Evolutionary conservation across 1,140 invertebrate species (phyloP), one percentile per base, ranked within the genome.

Genomic region (Andricus grossulariae): DNA sequence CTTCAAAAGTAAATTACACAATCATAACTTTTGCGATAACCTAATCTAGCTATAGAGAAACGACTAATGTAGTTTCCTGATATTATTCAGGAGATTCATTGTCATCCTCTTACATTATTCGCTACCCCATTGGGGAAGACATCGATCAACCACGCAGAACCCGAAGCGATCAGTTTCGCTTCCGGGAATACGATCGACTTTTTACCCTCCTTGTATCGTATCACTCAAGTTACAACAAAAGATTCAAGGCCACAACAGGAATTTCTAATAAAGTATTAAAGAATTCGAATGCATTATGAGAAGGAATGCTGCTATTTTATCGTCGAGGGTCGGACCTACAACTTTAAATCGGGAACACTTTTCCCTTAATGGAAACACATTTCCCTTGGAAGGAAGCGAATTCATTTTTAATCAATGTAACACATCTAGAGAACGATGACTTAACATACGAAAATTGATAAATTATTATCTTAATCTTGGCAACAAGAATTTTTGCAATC

Each of bases 101-200:
- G 15, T 45, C 52, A 18, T 50, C 71, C 39, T 13, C 49, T 72
- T 50, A 16, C 16, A 39, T 52, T 57, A 57, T 18, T 25, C n/a
- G n/a, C 72, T 54, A 57, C 15, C 10, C 16, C 16, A 54, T 15
- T 19, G 55, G 77, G 77, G 82, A 78, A 84, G 75, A 77, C 73
- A 77, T 82, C 77, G 78, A 79, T 77, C 75, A 78, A 75, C 60
- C 52, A 77, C 54, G 75, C 77, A 66, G 52, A 73, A 70, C 50
- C 50, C 71, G n/a, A 73, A 74, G 75, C 77, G 83, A 83, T 85
- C 79, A 72, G 82, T 87, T 87, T 84, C 84, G 82, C 84, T 88
- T 87, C 84, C 85, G 87, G 87, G 84, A 87, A 87, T 86, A 79
- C 80, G 86, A 86, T 87, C 84, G 85, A 88, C 82, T 87, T 82